Conservation (phyloP, 2,888 invertebrate species). For the Branchipolynoe longqiensis region DNA sequence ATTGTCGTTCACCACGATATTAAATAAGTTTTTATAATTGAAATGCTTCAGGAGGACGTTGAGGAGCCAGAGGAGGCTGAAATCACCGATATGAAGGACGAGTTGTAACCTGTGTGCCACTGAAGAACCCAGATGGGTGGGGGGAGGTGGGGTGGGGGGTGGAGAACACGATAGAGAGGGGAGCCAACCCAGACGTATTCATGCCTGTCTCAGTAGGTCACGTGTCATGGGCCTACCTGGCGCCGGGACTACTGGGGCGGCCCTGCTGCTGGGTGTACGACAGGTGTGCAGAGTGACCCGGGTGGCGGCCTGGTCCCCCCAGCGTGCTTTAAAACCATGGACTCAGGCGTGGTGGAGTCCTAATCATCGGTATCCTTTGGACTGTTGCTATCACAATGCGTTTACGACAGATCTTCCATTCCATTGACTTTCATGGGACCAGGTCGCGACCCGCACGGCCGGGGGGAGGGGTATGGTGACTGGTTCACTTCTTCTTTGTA, state of each 20-base stretch:
- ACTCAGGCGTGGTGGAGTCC: neutral
- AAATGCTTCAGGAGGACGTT: slow-evolving; percentile 82
- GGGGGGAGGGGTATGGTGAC: neutral
- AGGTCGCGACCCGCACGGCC: neutral
- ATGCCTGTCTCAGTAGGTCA: no score
- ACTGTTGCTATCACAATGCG: slow-evolving; percentile 6
- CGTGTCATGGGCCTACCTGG: no score
- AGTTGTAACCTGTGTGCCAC: slow-evolving; percentile 86
- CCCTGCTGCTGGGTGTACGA: no score
- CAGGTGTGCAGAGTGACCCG: no score
- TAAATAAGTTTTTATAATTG: no score
- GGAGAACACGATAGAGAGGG: no score
- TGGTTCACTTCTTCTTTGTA: no score
- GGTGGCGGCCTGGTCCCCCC: neutral
- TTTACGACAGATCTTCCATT: slow-evolving; percentile 51
- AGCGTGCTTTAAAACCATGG: neutral
- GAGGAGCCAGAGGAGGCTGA: slow-evolving; percentile 89
- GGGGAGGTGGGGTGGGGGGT: no score
- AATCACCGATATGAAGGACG: slow-evolving; percentile 87
- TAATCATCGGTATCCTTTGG: slow-evolving; percentile 8
- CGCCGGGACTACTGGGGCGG: no score
- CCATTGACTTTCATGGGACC: slow-evolving; percentile 48
- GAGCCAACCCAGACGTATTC: no score
- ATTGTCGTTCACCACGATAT: no score
- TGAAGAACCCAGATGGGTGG: no score